phyloP scores from a whole-genome alignment of 2,797 vertebrate species.

The Nothura maculosa region DNA sequence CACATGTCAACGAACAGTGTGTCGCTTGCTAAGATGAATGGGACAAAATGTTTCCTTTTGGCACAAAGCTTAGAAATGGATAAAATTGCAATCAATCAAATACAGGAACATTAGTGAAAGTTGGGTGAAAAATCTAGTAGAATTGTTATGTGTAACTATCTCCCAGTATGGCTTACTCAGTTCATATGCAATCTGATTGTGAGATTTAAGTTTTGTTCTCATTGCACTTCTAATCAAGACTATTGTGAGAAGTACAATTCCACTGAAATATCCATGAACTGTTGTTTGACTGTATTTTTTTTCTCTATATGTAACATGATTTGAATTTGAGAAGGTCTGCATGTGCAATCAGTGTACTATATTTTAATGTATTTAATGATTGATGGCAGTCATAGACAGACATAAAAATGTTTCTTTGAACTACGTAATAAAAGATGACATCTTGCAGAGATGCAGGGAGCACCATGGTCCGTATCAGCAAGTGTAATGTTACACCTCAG shows the following conservation, averaged over 20 bases:
- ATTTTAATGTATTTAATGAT: conserved; percentile 35
- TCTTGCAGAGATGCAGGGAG: not conserved
- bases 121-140: conserved; percentile 28
- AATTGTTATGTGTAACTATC: not conserved
- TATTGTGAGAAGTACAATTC: conserved; percentile 34
- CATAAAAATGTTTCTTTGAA: conserved; percentile 34
- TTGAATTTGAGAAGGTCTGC: conserved; percentile 10
- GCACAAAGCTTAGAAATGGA: conserved; percentile 65
- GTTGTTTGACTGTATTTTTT: not conserved
- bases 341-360: not conserved
- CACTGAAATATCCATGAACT: conserved; percentile 5
- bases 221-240: conserved; percentile 41
- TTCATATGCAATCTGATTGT: conserved; percentile 8
- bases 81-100: conserved; percentile 72
- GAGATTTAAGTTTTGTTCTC: conserved; percentile 48
- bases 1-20: conserved; percentile 59
- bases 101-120: conserved; percentile 53
- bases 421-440: not conserved
- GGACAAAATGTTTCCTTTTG: conserved; percentile 71
- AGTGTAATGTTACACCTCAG: not conserved
- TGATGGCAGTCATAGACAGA: not conserved
- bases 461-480: not conserved
- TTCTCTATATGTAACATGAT: not conserved
- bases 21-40: conserved; percentile 63
- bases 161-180: conserved; percentile 48